phyloP scores from a whole-genome alignment of 2,113 vertebrate genomes.

The Fulmarus glacialis region DNA sequence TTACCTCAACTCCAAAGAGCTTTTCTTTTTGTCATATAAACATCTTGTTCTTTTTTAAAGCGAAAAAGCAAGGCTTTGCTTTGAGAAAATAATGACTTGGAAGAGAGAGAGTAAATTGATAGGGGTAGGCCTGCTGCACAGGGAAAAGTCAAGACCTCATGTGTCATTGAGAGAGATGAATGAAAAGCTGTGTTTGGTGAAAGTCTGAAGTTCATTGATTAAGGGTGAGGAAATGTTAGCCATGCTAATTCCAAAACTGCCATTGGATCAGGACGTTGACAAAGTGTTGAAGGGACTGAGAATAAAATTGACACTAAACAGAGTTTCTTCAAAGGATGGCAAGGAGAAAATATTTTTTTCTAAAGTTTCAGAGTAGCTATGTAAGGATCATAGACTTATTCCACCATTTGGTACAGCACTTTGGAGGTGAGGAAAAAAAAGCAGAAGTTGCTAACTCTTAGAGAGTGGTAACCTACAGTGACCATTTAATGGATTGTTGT shows the following conservation, averaged over 20 bases:
- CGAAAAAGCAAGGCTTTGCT: rapidly evolving
- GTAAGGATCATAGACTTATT: not conserved
- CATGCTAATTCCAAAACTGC: not conserved
- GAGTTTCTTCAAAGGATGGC: not conserved
- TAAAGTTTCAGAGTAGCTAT: not conserved
- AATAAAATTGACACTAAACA: not conserved
- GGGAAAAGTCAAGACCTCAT: not conserved
- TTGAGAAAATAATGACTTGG: not conserved
- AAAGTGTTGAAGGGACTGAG: not conserved
- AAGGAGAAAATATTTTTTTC: not conserved
- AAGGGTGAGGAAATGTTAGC: not conserved
- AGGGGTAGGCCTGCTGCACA: not conserved
- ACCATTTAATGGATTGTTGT: not conserved
- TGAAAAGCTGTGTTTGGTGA: not conserved
- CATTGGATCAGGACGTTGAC: not conserved
- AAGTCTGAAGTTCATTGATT: not conserved
- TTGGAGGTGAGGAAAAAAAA: not conserved
- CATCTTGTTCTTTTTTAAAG: not conserved
- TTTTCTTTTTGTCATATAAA: not conserved
- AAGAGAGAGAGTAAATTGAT: not conserved
- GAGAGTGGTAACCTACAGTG: not conserved
- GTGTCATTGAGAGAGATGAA: not conserved
- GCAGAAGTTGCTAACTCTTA: not conserved
- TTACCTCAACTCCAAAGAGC: not conserved
- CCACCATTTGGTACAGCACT: not conserved